Evolutionary conservation across 2,888 invertebrate species (phyloP), one percentile per base, ranked within the genome.

Genomic region (Cheilosia soror): DNA sequence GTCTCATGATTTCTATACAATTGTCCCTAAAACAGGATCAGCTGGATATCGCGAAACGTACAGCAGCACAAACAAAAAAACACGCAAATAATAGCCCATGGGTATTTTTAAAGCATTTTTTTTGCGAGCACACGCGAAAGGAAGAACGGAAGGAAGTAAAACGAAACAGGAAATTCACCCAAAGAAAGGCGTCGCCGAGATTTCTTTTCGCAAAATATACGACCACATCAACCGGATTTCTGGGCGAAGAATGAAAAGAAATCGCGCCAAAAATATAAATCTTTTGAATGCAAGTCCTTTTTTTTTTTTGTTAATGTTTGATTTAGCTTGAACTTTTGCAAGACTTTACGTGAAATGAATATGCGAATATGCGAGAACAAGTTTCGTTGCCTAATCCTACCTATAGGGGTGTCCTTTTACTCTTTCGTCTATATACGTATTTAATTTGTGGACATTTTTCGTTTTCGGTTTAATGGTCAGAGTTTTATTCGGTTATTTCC

Each of bases 21-120:
- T 76, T 80, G 80, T 81, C 71, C 55, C 44, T 40, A 51, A 71
- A 84, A 81, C 85, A 63, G 77, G 85, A 85, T 85, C 85, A 85
- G 85, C 85, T 85, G 85, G 85, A 85, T 85, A 77, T 72, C 81
- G 76, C 81, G 75, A 77, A 63, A 80, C 53, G 58, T 57, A 58
- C 5, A 11, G 42, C 15, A 53, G 57, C 33, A 13, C n/a, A n/a
- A n/a, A 44, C 20, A 37, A 71, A 51, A 60, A 20, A 11, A 37
- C 9, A 37, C 37, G 11, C 69, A 79, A 81, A 68, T 72, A 81
- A 76, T 81, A 72, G 71, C 80, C 76, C 71, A n/a, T 71, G 76
- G 84, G 27, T 84, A 65, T 76, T 81, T 72, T 71, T 37, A 4
- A 4, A 29, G n/a, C 4, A 29, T 29, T 58, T 66, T 71, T 60